Evolutionary conservation across 2,797 vertebrate species (phyloP).

Genomic region (Zenarchopterus dispar): DNA sequence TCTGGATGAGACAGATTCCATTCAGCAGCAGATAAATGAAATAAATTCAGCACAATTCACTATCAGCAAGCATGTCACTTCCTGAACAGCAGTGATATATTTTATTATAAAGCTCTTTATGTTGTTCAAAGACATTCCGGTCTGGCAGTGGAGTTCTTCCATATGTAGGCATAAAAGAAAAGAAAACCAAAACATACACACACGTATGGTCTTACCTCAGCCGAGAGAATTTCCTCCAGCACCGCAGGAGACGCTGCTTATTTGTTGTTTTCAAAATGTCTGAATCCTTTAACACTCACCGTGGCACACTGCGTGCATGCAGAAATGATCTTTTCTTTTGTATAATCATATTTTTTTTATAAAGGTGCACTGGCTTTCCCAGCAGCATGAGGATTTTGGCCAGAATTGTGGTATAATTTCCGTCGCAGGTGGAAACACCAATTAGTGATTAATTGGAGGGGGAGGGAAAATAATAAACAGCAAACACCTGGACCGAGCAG

Average conservation of each 20-base stretch:
- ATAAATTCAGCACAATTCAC: neutral
- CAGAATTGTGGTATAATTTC: slow-evolving; percentile 66
- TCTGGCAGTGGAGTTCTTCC: slow-evolving; percentile 33
- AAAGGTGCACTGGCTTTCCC: neutral
- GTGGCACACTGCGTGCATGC: slow-evolving; percentile 10
- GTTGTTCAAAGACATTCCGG: slow-evolving; percentile 32
- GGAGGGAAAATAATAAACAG: slow-evolving; percentile 77
- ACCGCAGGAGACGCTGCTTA: slow-evolving; percentile 4
- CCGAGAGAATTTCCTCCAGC: slow-evolving; percentile 30
- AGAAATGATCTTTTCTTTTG: neutral
- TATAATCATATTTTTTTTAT: neutral
- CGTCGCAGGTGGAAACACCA: slow-evolving; percentile 82
- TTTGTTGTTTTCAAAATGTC: slow-evolving; percentile 37
- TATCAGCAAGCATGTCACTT: neutral
- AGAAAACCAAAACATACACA: slow-evolving; percentile 18
- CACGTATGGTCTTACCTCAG: slow-evolving; percentile 30
- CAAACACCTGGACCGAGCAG: slow-evolving; percentile 82
- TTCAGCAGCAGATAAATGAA: neutral
- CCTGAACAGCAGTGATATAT: slow-evolving; percentile 9
- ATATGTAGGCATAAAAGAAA: slow-evolving; percentile 35
- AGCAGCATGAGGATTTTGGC: slow-evolving; percentile 52
- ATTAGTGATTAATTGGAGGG: slow-evolving; percentile 85
- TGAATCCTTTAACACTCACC: slow-evolving; percentile 8
- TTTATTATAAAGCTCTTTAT: slow-evolving; percentile 36
- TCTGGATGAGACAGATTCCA: neutral